Conservation (phyloP, 2,113 vertebrate species). For the Callithrix jacchus region DNA sequence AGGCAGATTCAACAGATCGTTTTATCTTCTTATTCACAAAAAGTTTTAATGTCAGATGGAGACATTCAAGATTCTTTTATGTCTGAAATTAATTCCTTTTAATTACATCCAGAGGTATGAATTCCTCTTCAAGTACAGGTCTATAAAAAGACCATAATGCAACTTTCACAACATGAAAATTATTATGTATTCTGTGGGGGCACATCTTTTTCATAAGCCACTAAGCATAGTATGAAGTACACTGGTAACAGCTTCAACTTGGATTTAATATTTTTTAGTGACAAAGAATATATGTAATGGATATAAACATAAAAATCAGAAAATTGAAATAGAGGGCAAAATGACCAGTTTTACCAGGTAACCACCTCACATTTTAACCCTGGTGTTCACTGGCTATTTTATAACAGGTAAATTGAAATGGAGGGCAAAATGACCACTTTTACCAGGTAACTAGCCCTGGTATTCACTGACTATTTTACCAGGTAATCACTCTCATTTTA, state of each 20-base stretch:
- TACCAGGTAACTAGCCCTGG: neutral
- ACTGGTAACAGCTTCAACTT: neutral
- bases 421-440: neutral
- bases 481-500: neutral
- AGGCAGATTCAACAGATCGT: neutral
- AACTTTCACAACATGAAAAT: neutral
- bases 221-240: neutral
- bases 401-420: neutral
- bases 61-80: neutral
- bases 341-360: neutral
- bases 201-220: neutral
- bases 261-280: neutral
- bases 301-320: neutral
- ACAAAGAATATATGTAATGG: neutral
- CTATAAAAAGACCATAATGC: neutral
- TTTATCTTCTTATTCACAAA: neutral
- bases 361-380: no score
- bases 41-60: neutral
- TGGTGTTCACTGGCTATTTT: no score
- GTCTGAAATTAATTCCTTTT: neutral
- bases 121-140: conserved; percentile 14
- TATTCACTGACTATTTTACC: neutral
- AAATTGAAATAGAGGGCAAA: neutral
- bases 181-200: neutral
- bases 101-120: neutral